Base-by-base conservation (phyloP, 2,888 invertebrate genomes). In the Xylota segnis region DNA sequence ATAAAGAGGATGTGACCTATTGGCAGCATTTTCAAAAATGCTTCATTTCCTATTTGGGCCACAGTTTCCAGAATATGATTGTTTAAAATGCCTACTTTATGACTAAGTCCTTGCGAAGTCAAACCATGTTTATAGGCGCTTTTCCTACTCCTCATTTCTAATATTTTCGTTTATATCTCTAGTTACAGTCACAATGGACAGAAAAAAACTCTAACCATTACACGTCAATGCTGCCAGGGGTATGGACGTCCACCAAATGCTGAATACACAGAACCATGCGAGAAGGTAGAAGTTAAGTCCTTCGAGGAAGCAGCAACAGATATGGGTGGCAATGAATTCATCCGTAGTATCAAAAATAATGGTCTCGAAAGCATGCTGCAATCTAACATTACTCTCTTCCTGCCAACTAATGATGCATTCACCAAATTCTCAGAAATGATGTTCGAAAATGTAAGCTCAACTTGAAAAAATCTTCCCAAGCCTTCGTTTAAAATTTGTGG, bases 211-310 rank as follows among this genome's bases (percentile, higher is more conserved):
- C 91, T 94, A 87, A 94, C 93, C 12, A 93, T 95, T 61, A 94
- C 94, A 18, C 94, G 95, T 88, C 94, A 95, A 90, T 96, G 96
- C 90, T 96, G 96, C 90, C 94, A 94, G 89, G 96, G 96, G 45
- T 95, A 92, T 90, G 92, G 93, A 72, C 92, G 94, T 65, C 89
- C 90, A 81, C 89, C 90, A 76, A 91, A 90, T 79, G 91, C 91
- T 14, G 90, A 91, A 47, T 91, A 91, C n/a, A 91, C 92, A 72
- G 90, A 91, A 66, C 93, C 93, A 40, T 94, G 94, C 87, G 92
- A 91, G 77, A 90, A 93, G 93, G 93, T 95, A 23, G 94, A 94
- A 74, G 92, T 95, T 86, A 94, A 94, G 89, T 92, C 93, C 23
- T 89, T 95, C 77, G 89, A 93, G 54, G 93, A 94, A 43, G 94